These are phyloP conservation scores for Oncorhynchus kisutch DNA, from an alignment of 2,113 vertebrate genomes.

Conservation along the genomic window DNA sequence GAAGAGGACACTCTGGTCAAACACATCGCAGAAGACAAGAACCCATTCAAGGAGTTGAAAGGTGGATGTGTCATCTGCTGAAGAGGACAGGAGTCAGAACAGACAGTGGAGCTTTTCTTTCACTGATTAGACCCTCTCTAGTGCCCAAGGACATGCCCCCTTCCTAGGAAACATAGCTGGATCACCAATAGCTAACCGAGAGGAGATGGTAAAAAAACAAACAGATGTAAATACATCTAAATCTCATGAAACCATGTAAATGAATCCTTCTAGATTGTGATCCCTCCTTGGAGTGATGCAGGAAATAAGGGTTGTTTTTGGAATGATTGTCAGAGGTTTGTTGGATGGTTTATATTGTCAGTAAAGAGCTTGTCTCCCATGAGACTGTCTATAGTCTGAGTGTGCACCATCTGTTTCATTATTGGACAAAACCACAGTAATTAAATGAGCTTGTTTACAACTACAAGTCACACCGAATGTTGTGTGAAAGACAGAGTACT, in stretches of 20 bases:
- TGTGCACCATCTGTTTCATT: conserved; percentile 39
- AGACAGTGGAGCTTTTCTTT: conserved; percentile 47
- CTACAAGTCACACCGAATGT: conserved; percentile 39
- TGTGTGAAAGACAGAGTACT: no score
- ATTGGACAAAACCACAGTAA: conserved; percentile 37
- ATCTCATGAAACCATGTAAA: no score
- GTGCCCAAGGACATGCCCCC: conserved; percentile 50
- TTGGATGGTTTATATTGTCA: conserved; percentile 10
- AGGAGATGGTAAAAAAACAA: conserved; percentile 37
- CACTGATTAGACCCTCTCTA: conserved; percentile 54
- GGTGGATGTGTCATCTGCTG: no score
- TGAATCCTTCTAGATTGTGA: no score
- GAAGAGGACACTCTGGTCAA: no score
- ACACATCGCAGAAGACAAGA: no score
- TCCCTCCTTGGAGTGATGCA: no score
- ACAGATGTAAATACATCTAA: conserved; percentile 37
- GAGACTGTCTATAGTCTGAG: not conserved
- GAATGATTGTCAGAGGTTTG: no score
- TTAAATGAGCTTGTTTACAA: conserved; percentile 58
- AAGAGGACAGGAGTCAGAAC: not conserved
- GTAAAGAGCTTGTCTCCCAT: not conserved
- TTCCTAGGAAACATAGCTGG: conserved; percentile 25
- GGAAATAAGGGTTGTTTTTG: no score
- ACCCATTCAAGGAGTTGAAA: no score
- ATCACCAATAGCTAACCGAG: conserved; percentile 48